phyloP scores from a whole-genome alignment of 2,888 invertebrate species.

The Caenorhabditis parvicauda region DNA sequence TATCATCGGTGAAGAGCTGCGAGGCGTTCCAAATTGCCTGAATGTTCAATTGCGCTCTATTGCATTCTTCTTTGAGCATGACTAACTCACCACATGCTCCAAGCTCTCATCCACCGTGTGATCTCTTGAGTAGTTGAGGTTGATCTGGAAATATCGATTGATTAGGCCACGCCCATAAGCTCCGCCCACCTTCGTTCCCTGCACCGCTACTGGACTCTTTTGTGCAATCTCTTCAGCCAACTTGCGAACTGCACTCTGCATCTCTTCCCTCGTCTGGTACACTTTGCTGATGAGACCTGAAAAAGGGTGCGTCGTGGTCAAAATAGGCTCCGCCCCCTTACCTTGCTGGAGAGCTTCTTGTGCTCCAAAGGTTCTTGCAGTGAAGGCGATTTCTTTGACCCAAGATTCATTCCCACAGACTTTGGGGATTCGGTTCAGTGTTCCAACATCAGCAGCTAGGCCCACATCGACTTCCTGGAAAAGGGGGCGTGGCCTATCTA shows the following conservation, averaged over 20 bases:
- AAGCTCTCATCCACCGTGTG: conserved; percentile 82
- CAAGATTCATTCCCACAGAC: conserved; percentile 35
- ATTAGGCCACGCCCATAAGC: no score
- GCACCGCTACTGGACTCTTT: conserved; percentile 91
- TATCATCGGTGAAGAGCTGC: conserved; percentile 85
- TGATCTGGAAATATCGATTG: conserved; percentile 2
- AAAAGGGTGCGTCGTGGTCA: conserved; percentile 1
- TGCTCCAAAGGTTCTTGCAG: conserved; percentile 78
- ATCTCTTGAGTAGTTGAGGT: conserved; percentile 79
- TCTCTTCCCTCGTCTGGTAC: conserved; percentile 26
- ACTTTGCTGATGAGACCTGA: conserved; percentile 30
- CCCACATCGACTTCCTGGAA: conserved; percentile 73
- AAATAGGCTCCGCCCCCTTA: conserved; percentile 1
- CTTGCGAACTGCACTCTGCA: conserved; percentile 59
- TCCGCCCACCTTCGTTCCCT: conserved; percentile 84
- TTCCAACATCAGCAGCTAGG: conserved; percentile 91
- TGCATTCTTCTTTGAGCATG: neutral
- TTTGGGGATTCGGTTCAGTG: conserved; percentile 87
- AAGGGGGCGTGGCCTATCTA: neutral
- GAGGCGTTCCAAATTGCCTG: conserved; percentile 79
- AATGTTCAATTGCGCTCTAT: conserved; percentile 16
- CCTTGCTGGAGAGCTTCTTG: conserved; percentile 65
- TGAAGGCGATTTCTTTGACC: conserved; percentile 64
- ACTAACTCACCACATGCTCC: conserved; percentile 16
- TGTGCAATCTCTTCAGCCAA: conserved; percentile 78